These are phyloP conservation scores for Glossophaga mutica DNA, from an alignment of 2,797 vertebrate genomes.

Conservation along the genomic window DNA sequence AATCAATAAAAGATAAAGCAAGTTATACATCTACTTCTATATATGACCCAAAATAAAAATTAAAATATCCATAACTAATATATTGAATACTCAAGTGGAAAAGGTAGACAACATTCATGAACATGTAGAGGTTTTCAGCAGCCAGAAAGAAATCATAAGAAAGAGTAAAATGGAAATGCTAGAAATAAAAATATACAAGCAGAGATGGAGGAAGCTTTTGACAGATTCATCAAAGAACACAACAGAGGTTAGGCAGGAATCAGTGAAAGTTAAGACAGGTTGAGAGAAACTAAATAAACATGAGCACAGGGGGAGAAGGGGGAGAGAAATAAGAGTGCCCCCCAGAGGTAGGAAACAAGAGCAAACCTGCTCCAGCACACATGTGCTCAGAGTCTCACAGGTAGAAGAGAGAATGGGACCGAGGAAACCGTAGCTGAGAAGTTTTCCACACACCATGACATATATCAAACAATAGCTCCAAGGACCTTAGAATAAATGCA, in stretches of 20 bases:
- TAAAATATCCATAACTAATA: not conserved
- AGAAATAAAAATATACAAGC: not conserved
- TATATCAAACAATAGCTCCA: not conserved
- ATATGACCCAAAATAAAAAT: not conserved
- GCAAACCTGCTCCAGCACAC: not conserved
- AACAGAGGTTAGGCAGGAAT: not conserved
- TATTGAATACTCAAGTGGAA: not conserved
- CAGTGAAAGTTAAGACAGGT: not conserved
- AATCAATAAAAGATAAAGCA: not conserved
- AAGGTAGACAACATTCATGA: not conserved
- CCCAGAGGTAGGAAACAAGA: not conserved
- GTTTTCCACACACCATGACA: not conserved
- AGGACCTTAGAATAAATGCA: not conserved
- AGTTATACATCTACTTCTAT: not conserved
- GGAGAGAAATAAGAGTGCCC: not conserved
- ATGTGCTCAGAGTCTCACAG: not conserved
- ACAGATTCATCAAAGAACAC: not conserved
- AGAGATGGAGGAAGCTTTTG: not conserved
- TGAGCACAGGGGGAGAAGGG: not conserved
- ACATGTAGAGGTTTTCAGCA: not conserved
- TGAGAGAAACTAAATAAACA: not conserved
- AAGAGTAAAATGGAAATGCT: not conserved
- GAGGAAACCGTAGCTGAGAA: not conserved
- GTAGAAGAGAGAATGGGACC: not conserved
- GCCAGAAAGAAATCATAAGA: not conserved